These are phyloP conservation scores for Aegithalos caudatus DNA, from an alignment of 2,113 vertebrate species.

Conservation along the genomic window DNA sequence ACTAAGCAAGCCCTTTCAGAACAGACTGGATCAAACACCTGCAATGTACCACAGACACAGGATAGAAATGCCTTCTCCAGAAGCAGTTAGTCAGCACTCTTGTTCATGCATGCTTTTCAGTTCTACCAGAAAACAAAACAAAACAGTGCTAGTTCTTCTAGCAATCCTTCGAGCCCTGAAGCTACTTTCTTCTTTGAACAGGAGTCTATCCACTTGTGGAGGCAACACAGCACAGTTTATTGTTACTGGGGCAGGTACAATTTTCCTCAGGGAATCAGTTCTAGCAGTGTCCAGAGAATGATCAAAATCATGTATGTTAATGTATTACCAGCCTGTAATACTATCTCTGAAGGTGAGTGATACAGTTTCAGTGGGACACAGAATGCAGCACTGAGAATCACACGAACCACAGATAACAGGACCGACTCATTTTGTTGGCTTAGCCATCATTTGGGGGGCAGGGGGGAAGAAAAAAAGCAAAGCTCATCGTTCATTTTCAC, in stretches of 20 bases:
- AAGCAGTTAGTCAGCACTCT: background rate
- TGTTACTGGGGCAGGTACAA: background rate
- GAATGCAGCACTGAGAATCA: background rate
- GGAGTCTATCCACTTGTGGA: background rate
- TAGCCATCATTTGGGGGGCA: accelerated
- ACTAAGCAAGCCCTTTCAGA: background rate
- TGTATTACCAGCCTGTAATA: background rate
- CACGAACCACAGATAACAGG: background rate
- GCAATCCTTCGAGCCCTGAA: background rate
- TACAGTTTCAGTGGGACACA: background rate
- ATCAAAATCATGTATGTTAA: background rate
- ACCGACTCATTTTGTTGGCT: background rate
- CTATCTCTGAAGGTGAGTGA: background rate
- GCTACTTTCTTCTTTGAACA: background rate
- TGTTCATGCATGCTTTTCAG: background rate
- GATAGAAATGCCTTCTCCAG: background rate
- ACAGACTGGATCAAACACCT: background rate
- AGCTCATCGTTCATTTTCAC: background rate
- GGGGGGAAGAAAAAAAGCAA: background rate
- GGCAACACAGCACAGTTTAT: background rate
- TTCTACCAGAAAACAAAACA: background rate
- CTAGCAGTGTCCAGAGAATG: background rate
- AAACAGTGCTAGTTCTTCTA: background rate
- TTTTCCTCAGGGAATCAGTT: background rate
- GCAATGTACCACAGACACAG: background rate